phyloP scores from a whole-genome alignment of 2,797 vertebrate species.

The Sebastes nivosus region DNA sequence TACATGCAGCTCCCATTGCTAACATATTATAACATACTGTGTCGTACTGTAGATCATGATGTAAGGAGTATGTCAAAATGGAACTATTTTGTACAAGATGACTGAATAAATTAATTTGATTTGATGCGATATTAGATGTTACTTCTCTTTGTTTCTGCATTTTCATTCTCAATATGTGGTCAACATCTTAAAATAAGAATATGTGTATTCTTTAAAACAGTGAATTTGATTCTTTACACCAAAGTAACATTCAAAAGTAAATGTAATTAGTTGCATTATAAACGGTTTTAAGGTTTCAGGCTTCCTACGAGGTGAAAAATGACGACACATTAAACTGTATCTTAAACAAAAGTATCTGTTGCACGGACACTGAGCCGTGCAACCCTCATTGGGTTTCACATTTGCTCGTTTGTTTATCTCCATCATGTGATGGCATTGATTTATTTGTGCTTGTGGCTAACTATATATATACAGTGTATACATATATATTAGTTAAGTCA shows the following conservation, averaged over 20 bases:
- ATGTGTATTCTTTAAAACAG: background rate
- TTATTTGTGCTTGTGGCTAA: background rate
- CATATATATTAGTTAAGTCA: too few relatives aligned
- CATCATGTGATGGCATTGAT: too few relatives aligned
- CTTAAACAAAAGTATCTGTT: background rate
- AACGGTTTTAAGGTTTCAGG: background rate
- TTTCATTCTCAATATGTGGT: background rate
- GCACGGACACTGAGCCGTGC: background rate
- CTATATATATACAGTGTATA: background rate
- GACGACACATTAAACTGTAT: background rate
- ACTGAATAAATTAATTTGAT: slow-evolving; percentile 13
- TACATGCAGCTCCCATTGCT: background rate
- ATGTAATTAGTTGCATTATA: background rate
- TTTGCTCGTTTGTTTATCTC: too few relatives aligned
- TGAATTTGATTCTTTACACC: background rate
- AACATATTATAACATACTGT: background rate
- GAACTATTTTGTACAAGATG: slow-evolving; percentile 12
- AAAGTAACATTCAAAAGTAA: background rate
- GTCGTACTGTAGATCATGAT: background rate
- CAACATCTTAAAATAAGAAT: background rate
- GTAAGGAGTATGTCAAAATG: background rate
- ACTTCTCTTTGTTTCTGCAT: background rate
- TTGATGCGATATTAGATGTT: background rate
- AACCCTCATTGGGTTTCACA: too few relatives aligned
- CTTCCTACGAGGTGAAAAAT: background rate